These are phyloP conservation scores for Drosophila kambysellisi DNA, from an alignment of 2,888 invertebrate genomes.

Conservation along the genomic window DNA sequence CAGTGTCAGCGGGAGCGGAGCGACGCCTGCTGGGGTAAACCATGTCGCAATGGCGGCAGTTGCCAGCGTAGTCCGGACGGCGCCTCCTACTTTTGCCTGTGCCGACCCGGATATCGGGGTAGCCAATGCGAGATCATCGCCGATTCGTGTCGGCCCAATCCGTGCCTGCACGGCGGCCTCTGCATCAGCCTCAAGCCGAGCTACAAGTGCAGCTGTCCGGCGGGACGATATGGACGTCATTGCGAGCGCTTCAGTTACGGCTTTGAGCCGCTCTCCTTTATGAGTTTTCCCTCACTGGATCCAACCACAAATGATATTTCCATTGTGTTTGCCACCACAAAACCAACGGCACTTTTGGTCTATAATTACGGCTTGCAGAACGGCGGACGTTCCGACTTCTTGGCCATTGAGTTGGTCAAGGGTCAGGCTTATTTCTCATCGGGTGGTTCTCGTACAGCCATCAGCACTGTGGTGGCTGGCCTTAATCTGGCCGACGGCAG, in stretches of 20 bases:
- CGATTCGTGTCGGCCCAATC: constrained; percentile 96
- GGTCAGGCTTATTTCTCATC: constrained; percentile 95
- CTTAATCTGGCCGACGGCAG: constrained; percentile 91
- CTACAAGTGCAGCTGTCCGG: constrained; percentile 93
- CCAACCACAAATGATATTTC: constrained; percentile 96
- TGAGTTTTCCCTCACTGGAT: constrained; percentile 94
- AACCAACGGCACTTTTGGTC: constrained; percentile 93
- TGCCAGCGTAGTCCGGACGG: constrained; percentile 95
- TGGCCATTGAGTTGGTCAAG: constrained; percentile 94
- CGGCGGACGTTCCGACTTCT: constrained; percentile 95
- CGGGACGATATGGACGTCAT: constrained; percentile 94
- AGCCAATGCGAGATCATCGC: constrained; percentile 95
- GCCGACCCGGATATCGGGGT: constrained; percentile 95
- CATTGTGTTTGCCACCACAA: constrained; percentile 95
- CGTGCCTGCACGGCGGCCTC: constrained; percentile 95
- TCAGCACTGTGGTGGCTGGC: constrained; percentile 91
- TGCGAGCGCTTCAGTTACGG: constrained; percentile 96
- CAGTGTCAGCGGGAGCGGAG: constrained; percentile 93
- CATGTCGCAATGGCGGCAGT: constrained; percentile 96
- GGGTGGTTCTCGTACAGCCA: constrained; percentile 94
- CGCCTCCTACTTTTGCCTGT: constrained; percentile 95
- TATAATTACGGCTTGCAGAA: constrained; percentile 96
- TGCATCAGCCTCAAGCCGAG: constrained; percentile 96
- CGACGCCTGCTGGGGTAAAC: constrained; percentile 93
- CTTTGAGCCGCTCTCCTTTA: constrained; percentile 94